Conservation (phyloP, 2,888 invertebrate genomes). For the Priapulus caudatus region DNA sequence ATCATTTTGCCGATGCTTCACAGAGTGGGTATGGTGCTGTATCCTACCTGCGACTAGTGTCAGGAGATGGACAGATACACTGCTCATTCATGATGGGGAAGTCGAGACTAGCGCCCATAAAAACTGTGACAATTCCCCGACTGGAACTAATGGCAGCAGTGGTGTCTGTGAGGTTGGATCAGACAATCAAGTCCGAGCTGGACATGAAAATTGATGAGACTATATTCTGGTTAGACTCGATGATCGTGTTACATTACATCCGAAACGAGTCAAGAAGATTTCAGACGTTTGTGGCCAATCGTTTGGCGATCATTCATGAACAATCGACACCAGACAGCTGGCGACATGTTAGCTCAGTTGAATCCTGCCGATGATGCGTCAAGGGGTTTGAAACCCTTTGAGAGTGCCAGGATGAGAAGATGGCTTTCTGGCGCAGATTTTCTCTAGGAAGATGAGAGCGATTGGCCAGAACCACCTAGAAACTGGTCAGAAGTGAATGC, state of each 20-base stretch:
- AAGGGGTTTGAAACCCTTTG: too few species aligned
- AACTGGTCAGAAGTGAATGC: neutral
- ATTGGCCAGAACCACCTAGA: slow-evolving; percentile 11
- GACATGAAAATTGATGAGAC: neutral
- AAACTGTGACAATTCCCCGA: too few species aligned
- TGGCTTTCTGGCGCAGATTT: slow-evolving; percentile 9
- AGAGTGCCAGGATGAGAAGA: too few species aligned
- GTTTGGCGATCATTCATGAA: neutral
- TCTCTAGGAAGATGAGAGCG: slow-evolving; percentile 2
- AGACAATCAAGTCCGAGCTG: neutral
- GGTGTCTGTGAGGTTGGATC: too few species aligned
- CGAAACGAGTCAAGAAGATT: slow-evolving; percentile 5
- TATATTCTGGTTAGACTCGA: slow-evolving; percentile 8
- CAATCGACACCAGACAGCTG: too few species aligned
- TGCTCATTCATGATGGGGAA: slow-evolving; percentile 11
- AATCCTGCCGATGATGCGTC: too few species aligned
- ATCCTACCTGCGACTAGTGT: slow-evolving; percentile 14
- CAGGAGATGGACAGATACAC: slow-evolving; percentile 6
- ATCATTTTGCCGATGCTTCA: slow-evolving; percentile 18
- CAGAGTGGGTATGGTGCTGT: slow-evolving; percentile 17
- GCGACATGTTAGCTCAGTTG: too few species aligned
- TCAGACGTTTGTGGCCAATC: slow-evolving; percentile 10
- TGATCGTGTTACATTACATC: slow-evolving; percentile 5
- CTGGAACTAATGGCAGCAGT: too few species aligned
- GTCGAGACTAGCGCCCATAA: too few species aligned